A percentile compares a stretch with the other conserved stretches of the same genome.
Conservation (phyloP, 2,888 invertebrate genomes). For the Amiota minor region DNA sequence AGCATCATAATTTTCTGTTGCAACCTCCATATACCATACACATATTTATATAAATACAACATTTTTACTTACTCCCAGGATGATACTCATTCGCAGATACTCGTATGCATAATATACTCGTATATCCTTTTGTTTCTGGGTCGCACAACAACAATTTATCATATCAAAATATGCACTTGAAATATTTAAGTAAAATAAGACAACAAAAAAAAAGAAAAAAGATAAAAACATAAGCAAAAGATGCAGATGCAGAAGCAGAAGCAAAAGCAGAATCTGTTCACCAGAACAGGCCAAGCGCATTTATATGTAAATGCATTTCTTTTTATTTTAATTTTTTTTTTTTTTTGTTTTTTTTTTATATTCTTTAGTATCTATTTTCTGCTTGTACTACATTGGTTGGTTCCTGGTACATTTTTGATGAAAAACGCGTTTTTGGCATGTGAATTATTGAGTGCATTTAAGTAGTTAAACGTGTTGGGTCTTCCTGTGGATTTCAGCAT, state of each 20-base stretch:
- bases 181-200: neutral
- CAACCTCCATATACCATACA: neutral
- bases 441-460: slow-evolving; percentile 26
- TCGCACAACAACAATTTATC: slow-evolving; percentile 15
- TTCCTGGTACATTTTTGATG: slow-evolving; percentile 13
- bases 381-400: neutral
- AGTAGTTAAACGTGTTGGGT: slow-evolving; percentile 21
- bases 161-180: slow-evolving; percentile 8
- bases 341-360: neutral
- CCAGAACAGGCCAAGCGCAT: no score
- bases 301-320: no score
- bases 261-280: no score
- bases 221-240: no score
- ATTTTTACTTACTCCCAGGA: no score
- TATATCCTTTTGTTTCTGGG: slow-evolving; percentile 6
- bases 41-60: neutral
- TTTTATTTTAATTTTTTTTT: no score
- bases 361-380: neutral
- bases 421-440: slow-evolving; percentile 1
- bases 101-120: neutral
- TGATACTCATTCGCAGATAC: neutral
- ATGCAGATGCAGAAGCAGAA: no score
- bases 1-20: neutral
- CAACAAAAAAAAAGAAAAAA: no score
- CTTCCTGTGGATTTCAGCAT: no score